Evolutionary conservation across 1,140 invertebrate genomes (phyloP).

Genomic region (Leguminivora glycinivorella): DNA sequence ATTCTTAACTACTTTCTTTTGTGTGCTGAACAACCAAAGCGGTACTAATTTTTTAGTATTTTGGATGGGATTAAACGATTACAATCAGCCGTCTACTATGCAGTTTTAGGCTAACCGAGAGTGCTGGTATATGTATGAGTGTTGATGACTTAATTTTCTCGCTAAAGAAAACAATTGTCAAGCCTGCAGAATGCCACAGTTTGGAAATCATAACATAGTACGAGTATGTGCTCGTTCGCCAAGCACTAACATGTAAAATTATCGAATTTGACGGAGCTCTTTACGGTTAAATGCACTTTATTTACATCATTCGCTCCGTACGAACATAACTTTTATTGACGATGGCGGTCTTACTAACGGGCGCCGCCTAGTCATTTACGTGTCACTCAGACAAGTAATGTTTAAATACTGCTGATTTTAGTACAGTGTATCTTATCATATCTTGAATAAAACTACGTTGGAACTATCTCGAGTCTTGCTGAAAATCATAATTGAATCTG

Average conservation of each 20-base stretch:
- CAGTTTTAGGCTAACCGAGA: too few species aligned
- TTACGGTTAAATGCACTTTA: constrained; percentile 44
- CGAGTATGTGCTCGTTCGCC: constrained; percentile 35
- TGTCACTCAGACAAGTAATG: constrained; percentile 34
- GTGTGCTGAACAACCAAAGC: too few species aligned
- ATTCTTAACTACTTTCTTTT: neutral
- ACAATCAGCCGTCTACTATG: too few species aligned
- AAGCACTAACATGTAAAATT: constrained; percentile 31
- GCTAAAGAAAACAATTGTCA: neutral
- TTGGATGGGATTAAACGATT: too few species aligned
- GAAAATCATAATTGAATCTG: too few species aligned
- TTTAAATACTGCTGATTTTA: neutral
- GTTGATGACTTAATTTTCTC: too few species aligned
- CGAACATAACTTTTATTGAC: constrained; percentile 53
- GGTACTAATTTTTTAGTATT: too few species aligned
- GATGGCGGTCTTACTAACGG: constrained; percentile 46
- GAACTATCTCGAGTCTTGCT: too few species aligned
- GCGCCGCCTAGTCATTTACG: constrained; percentile 50
- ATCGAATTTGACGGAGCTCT: constrained; percentile 30
- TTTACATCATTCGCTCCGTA: constrained; percentile 36
- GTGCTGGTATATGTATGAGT: too few species aligned
- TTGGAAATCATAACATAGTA: neutral
- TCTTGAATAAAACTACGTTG: neutral
- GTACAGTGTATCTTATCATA: neutral
- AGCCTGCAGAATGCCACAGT: neutral